These are phyloP conservation scores for Acleris cristana DNA, from an alignment of 2,888 invertebrate genomes.

Conservation along the genomic window DNA sequence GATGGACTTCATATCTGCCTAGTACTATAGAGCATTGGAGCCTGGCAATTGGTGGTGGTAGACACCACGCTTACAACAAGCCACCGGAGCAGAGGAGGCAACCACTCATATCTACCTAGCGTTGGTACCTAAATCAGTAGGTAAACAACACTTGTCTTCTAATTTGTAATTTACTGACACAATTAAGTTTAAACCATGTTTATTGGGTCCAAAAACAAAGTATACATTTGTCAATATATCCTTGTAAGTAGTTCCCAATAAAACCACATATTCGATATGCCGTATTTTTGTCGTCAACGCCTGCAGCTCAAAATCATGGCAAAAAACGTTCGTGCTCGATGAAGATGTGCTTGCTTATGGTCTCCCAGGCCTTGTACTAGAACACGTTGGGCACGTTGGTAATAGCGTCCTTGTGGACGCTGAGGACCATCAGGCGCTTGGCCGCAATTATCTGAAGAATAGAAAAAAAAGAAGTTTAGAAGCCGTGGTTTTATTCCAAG, in stretches of 20 bases:
- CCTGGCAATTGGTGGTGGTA: slow-evolving; percentile 72
- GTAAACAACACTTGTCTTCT: slow-evolving; percentile 56
- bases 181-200: slow-evolving; percentile 40
- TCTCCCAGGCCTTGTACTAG: slow-evolving; percentile 93
- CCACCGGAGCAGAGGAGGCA: slow-evolving; percentile 87
- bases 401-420: slow-evolving; percentile 87
- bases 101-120: slow-evolving; percentile 84
- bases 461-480: no score
- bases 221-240: no score
- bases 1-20: accelerated
- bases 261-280: slow-evolving; percentile 43
- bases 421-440: slow-evolving; percentile 87
- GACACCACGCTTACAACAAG: slow-evolving; percentile 93
- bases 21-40: slow-evolving; percentile 88
- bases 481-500: no score
- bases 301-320: slow-evolving; percentile 72
- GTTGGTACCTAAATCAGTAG: slow-evolving; percentile 83
- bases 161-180: slow-evolving; percentile 42
- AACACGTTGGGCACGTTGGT: slow-evolving; percentile 88
- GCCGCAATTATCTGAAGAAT: slow-evolving; percentile 53
- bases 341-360: slow-evolving; percentile 91
- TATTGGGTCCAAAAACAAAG: slow-evolving; percentile 59
- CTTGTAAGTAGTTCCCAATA: no score
- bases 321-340: slow-evolving; percentile 93
- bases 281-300: slow-evolving; percentile 50